Evolutionary conservation across 2,888 invertebrate genomes (phyloP), one percentile per base, ranked within the genome.

Genomic region (Drosophila gaucha): DNA sequence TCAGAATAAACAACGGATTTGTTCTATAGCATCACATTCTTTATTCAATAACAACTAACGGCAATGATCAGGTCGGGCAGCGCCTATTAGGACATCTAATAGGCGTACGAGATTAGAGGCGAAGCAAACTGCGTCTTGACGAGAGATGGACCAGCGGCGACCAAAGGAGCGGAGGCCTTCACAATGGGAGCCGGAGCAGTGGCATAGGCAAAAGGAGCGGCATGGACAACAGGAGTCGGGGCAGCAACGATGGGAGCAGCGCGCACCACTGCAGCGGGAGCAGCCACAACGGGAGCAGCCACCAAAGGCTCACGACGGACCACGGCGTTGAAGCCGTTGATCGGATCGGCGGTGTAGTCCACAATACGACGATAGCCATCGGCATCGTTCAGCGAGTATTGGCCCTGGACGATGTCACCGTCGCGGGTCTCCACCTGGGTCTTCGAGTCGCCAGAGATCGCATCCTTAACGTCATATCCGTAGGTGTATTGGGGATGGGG

Each of bases 311-410:
- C 91, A 55, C 91, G 90, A 6, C 89, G 89, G 6, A 92, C 92
- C 18, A 92, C 90, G 50, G 92, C 92, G 56, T 92, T 92, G 76
- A 92, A 92, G 33, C 92, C 92, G 54, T 92, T 91, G 56, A 91
- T 78, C 47, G 92, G 85, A 68, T 92, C 92, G 54, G 92, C 89
- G 20, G 91, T 90, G 64, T 92, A 92, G 74, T 92, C 92, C 43
- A 92, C 92, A 77, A 90, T 91, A 36, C 92, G 90, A 62, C 91
- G 87, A 58, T 89, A 90, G 9, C 92, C 92, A 84, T 92, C 92
- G 62, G 92, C 89, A 59, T 92, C 92, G 59, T 91, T 87, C 72
- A 92, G 77, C 3, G 92, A 92, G 80, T 92, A 92, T 74, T 92
- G 92, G 24, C 92, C 92, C 70, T 90, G 90, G 12, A 92, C 92